A percentile compares a stretch with the other conserved stretches of the same genome.
Evolutionary conservation across 2,113 vertebrate species (phyloP).

Genomic region (Parotia lawesii): DNA sequence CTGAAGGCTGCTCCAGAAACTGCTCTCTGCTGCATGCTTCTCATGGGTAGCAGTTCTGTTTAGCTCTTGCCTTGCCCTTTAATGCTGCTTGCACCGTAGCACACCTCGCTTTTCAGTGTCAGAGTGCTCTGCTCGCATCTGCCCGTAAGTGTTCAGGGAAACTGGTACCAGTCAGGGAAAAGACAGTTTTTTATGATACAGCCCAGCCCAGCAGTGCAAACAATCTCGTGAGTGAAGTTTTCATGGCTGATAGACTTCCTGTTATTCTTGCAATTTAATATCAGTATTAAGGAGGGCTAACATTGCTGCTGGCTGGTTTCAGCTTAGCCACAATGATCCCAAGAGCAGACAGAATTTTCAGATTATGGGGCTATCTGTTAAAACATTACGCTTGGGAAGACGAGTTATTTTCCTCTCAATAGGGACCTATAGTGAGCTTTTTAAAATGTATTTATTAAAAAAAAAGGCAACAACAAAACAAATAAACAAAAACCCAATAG

Average conservation of each 20-base stretch:
- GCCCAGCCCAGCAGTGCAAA: constrained; percentile 18
- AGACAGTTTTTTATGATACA: neutral
- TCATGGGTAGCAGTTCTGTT: neutral
- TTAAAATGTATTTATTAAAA: neutral
- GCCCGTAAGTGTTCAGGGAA: neutral
- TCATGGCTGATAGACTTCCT: constrained; percentile 29
- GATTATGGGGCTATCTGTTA: neutral
- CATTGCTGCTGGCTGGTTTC: neutral
- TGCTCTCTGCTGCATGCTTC: neutral
- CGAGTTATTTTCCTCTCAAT: neutral
- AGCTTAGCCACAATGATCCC: neutral
- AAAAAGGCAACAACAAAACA: neutral
- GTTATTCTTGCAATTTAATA: constrained; percentile 6
- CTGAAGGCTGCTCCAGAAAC: neutral
- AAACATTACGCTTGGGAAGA: neutral
- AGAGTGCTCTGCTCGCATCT: neutral
- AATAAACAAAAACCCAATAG: neutral
- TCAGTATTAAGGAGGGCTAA: neutral
- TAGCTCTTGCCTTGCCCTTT: neutral
- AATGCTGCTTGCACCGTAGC: neutral
- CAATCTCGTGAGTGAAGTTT: neutral
- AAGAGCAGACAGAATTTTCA: neutral
- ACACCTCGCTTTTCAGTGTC: accelerated
- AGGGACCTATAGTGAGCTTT: neutral
- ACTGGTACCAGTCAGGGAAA: neutral